Evolutionary conservation across 2,113 vertebrate genomes (phyloP), one percentile per base, ranked within the genome.

Genomic region (Ceyx margarethae): DNA sequence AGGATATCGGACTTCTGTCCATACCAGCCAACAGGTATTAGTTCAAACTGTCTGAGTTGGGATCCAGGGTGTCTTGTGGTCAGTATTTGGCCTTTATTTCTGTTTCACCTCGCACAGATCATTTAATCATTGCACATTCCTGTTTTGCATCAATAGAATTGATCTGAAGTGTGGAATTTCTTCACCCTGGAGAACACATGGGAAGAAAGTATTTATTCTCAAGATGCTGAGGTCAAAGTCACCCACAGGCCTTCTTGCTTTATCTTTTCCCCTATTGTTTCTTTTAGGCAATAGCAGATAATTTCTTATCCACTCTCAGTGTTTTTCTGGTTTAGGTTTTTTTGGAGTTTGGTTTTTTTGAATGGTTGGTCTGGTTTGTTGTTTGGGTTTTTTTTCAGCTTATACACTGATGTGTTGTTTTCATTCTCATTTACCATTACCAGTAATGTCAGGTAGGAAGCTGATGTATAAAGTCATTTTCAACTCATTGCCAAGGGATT

Each of bases 401-500:
- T 66, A 1, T 16, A 35, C 5, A 9, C 8, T 26, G 19, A 66
- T 48, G 6, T 2, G 0, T 51, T 73, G 6, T 46, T 92, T 91
- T 85, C 17, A 15, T 19, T 77, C 4, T 28, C 17, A 67, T 79
- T 65, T 56, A 28, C 37, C 9, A 20, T 66, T 37, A 11, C 37
- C 37, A 37, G 37, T 37, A 37, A 37, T 37, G 37, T 37, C 40
- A 69, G 78, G 37, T 57, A 90, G 74, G 53, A 97, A 91, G 65
- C 5, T 54, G 80, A 51, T 86, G 66, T 81, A 69, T 50, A 93
- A 95, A 91, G 77, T 53, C 0, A 15, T 82, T 91, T 58, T 50
- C 80, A 87, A 20, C n/a, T 64, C 48, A 57, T 74, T 88, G 28
- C 15, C 65, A 66, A 21, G 18, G 93, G 83, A 67, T 95, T 96